These are phyloP conservation scores for Aegithalos caudatus DNA, from an alignment of 2,113 vertebrate genomes.

Conservation along the genomic window DNA sequence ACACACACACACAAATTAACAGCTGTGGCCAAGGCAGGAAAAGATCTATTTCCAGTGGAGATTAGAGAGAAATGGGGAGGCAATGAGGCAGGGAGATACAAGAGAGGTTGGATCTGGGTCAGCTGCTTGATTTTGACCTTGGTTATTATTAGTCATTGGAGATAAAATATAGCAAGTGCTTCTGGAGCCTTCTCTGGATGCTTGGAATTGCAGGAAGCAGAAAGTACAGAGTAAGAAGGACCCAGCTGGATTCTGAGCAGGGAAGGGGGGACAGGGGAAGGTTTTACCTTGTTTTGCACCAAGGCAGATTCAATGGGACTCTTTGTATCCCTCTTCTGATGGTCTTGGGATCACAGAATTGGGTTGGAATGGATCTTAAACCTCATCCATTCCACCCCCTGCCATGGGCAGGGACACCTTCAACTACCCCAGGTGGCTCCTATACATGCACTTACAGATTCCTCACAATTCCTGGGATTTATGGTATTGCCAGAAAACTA, in stretches of 20 bases:
- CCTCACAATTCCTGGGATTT: not conserved
- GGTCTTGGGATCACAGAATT: not conserved
- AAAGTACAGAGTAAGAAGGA: not conserved
- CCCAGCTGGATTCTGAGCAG: not conserved
- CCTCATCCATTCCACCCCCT: not conserved
- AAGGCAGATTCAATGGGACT: not conserved
- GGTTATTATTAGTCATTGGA: constrained; percentile 42
- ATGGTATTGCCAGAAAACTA: not conserved
- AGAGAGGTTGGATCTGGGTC: constrained; percentile 55
- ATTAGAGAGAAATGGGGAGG: constrained; percentile 31
- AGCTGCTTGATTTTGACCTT: constrained; percentile 58
- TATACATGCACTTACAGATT: accelerated
- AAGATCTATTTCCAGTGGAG: constrained; percentile 16
- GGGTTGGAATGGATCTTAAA: not conserved
- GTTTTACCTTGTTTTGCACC: accelerated
- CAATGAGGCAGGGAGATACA: constrained; percentile 65
- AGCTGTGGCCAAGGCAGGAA: constrained; percentile 27
- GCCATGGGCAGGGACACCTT: not conserved
- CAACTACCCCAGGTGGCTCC: not conserved
- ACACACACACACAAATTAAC: constrained; percentile 30
- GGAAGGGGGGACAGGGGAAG: not conserved
- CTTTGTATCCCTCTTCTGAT: not conserved
- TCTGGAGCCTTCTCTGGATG: not conserved
- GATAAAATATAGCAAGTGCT: constrained; percentile 17
- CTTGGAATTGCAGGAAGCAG: not conserved